Evolutionary conservation across 2,113 vertebrate genomes (phyloP).

Genomic region (Scomber japonicus): DNA sequence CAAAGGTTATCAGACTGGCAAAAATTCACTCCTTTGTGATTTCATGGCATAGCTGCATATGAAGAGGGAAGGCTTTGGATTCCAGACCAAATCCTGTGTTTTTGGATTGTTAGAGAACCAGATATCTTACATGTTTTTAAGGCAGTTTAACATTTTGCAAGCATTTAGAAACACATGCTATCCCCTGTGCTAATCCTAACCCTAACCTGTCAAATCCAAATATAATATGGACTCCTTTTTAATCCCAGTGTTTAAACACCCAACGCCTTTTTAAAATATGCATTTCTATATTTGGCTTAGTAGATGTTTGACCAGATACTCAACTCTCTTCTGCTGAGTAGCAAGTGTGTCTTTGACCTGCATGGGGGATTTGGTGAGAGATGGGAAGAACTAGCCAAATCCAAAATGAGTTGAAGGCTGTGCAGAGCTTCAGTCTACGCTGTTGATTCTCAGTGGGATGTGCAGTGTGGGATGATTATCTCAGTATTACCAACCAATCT

Average conservation of each 20-base stretch:
- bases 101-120: background rate
- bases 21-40: slow-evolving; percentile 9
- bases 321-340: too few species aligned
- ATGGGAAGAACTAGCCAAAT: background rate
- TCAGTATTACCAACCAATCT: background rate
- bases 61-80: background rate
- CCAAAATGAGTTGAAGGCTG: background rate
- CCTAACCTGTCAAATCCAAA: background rate
- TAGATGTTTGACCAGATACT: too few species aligned
- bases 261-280: background rate
- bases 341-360: too few species aligned
- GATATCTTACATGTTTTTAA: background rate
- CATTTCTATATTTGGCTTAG: too few species aligned
- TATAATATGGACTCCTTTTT: background rate
- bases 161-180: background rate
- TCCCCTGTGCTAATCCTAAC: background rate
- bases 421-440: too few species aligned
- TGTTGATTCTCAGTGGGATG: background rate
- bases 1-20: slow-evolving; percentile 12
- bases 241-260: background rate
- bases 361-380: too few species aligned
- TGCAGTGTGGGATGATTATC: too few species aligned
- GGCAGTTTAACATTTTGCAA: background rate
- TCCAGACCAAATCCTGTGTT: background rate
- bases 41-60: background rate